phyloP scores from a whole-genome alignment of 2,888 invertebrate species.

The Nemurella pictetii region DNA sequence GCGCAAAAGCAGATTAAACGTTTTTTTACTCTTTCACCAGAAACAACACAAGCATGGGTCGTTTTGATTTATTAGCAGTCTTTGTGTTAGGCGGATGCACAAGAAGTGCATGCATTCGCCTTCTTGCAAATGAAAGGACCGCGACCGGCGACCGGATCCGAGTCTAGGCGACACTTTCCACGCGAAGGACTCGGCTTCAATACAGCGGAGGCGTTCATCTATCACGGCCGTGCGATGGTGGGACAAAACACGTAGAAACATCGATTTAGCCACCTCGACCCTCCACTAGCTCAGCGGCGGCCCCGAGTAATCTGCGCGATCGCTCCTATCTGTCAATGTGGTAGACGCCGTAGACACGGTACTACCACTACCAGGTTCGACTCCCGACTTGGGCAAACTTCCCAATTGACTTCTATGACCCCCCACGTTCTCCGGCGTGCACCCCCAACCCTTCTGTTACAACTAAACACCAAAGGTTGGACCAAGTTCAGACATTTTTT shows the following conservation, averaged over 20 bases:
- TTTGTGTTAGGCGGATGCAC: not conserved
- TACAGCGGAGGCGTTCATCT: not conserved
- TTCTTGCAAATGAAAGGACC: not conserved
- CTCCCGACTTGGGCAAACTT: conserved; percentile 2
- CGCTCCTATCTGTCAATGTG: not conserved
- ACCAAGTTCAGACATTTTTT: conserved; percentile 20
- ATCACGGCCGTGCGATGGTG: not conserved
- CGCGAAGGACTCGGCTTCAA: not conserved
- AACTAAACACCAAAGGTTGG: conserved; percentile 17
- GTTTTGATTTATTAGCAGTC: not conserved
- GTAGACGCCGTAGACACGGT: not conserved
- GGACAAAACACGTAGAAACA: not conserved
- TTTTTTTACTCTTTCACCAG: not conserved
- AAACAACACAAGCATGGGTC: not conserved
- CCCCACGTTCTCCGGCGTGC: not conserved
- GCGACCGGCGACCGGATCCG: not conserved
- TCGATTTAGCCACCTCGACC: not conserved
- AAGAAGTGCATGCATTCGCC: not conserved
- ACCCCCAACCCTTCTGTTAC: not conserved
- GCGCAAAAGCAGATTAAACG: not conserved
- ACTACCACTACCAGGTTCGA: not conserved
- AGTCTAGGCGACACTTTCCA: not conserved
- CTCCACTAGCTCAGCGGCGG: not conserved
- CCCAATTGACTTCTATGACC: conserved; percentile 11
- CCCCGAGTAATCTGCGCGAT: conserved; percentile 9